Evolutionary conservation across 2,797 vertebrate species (phyloP), one percentile per base, ranked within the genome.

Genomic region (Sebastes hubbsi): DNA sequence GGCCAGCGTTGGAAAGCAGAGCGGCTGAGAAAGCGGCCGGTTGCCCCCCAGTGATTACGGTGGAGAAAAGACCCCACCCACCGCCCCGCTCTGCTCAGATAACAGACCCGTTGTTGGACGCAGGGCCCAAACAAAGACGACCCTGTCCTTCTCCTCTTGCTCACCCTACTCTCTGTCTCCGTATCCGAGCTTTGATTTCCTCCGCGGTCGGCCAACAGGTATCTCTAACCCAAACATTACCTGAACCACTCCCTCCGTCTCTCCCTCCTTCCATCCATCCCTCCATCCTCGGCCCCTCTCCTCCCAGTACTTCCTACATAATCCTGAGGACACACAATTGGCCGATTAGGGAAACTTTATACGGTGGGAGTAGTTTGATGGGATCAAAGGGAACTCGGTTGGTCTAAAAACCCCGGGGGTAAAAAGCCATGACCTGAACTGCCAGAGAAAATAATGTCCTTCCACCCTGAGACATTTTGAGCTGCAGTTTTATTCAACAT

Each of bases 1-100:
- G 78, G 95, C 95, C 96, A 96, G 91, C 80, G 11, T 46, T 88
- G 85, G 95, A 95, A 96, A 96, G 92, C 89, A 92, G 94, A 96
- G 95, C 63, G 70, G 91, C 94, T 96, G 95, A 95, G 95, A 96
- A 96, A 90, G 90, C 75, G 73, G 80, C 87, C 61, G 52, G 85
- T 90, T 88, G 86, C 91, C 90, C 90, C 90, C 80, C 86, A 56
- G 90, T 93, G 93, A 96, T 94, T 94, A 94, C 79, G 27, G 80
- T 34, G 75, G 82, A 92, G 94, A 91, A 93, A 88, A 92, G 91
- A 89, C 89, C 85, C 90, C 92, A 82, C 89, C 94, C 90, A 80
- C 88, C 77, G 65, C 55, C 89, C 84, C 62, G 30, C 77, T 85
- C 79, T 56, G 54, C 86, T 80, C 76, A 91, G 89, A 96, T 95